Conservation (phyloP, 2,888 invertebrate genomes). For the Thymelicus lineola region DNA sequence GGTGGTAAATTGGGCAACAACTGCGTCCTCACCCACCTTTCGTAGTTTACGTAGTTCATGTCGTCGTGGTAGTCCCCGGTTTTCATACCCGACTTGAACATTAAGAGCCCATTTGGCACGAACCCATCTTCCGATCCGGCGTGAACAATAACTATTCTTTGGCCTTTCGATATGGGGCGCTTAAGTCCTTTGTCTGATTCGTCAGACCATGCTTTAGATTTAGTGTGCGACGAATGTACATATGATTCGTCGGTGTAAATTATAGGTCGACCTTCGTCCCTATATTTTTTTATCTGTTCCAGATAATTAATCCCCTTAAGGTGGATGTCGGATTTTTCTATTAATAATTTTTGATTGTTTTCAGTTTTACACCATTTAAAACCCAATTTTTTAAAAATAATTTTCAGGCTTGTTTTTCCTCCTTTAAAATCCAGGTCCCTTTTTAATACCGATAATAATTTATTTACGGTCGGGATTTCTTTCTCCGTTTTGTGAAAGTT, state of each 20-base stretch:
- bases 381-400: background rate
- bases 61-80: background rate
- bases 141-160: background rate
- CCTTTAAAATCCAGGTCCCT: too few species aligned
- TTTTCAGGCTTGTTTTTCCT: background rate
- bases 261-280: background rate
- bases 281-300: background rate
- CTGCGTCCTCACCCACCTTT: slow-evolving; percentile 47
- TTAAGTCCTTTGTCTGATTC: background rate
- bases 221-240: background rate
- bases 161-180: background rate
- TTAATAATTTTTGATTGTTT: background rate
- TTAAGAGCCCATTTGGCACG: background rate
- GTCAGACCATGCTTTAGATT: background rate
- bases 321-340: background rate
- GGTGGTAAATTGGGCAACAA: slow-evolving; percentile 47
- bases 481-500: background rate
- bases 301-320: background rate
- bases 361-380: background rate
- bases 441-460: too few species aligned
- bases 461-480: background rate
- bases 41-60: slow-evolving; percentile 45
- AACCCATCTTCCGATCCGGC: background rate
- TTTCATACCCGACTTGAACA: background rate
- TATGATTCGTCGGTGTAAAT: background rate